phyloP scores from a whole-genome alignment of 2,888 invertebrate species.

The Alviniconcha strummeri region DNA sequence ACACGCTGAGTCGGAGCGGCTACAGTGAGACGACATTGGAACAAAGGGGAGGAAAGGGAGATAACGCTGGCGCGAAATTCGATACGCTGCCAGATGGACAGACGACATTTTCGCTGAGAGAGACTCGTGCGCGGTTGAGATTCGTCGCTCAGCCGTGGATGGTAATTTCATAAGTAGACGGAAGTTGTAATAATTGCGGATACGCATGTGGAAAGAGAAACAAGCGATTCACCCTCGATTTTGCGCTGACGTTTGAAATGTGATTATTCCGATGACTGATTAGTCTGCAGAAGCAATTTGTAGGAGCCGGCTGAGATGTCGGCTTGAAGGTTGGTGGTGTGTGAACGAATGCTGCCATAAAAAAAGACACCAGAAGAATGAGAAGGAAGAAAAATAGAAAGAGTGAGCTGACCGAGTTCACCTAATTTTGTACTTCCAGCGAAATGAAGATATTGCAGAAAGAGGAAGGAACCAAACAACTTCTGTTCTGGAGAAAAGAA shows the following conservation, averaged over 20 bases:
- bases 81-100: neutral
- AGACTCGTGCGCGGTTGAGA: neutral
- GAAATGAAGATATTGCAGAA: too few species aligned
- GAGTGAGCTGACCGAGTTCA: too few species aligned
- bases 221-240: neutral
- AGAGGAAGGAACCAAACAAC: too few species aligned
- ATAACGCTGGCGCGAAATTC: neutral
- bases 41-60: conserved; percentile 1
- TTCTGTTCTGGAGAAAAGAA: too few species aligned
- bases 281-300: too few species aligned
- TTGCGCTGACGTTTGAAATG: neutral
- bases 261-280: neutral
- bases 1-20: neutral
- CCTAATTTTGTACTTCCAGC: too few species aligned
- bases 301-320: too few species aligned
- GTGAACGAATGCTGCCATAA: too few species aligned
- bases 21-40: neutral
- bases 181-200: neutral
- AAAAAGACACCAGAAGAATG: too few species aligned
- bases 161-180: neutral
- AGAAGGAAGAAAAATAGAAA: too few species aligned
- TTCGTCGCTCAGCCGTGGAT: neutral
- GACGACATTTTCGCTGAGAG: neutral
- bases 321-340: too few species aligned
- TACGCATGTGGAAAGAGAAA: neutral